Conservation (phyloP, 2,888 invertebrate genomes). For the Gerris lacustris region DNA sequence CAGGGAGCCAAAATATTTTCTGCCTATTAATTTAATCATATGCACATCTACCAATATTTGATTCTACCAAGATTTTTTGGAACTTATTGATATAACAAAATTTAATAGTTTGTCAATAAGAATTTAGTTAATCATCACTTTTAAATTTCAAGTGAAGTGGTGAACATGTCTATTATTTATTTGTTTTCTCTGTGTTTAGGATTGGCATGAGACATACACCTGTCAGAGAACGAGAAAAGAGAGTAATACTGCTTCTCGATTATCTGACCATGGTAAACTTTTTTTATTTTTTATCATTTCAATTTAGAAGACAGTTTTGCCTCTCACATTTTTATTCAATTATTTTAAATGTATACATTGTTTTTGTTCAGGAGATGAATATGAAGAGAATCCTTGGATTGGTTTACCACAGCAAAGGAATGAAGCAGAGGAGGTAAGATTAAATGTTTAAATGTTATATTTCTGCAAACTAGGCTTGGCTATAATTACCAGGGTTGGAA, state of each 20-base stretch:
- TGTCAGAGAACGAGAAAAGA: constrained; percentile 27
- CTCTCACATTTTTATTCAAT: not conserved
- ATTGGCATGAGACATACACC: constrained; percentile 27
- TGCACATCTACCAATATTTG: too few relatives aligned
- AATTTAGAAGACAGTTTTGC: not conserved
- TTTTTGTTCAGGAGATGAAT: constrained; percentile 24
- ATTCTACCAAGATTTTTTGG: too few relatives aligned
- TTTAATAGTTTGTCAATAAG: too few relatives aligned
- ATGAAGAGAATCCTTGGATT: constrained; percentile 26
- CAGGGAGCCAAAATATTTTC: too few relatives aligned
- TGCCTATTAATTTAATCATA: too few relatives aligned
- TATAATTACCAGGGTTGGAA: too few relatives aligned
- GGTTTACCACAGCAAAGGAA: constrained; percentile 22
- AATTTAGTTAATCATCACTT: too few relatives aligned
- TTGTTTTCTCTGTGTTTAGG: too few relatives aligned
- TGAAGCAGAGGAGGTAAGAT: constrained; percentile 28
- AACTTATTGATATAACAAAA: too few relatives aligned
- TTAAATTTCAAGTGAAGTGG: too few relatives aligned
- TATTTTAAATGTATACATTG: not conserved
- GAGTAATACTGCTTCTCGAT: constrained; percentile 27
- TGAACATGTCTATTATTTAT: too few relatives aligned
- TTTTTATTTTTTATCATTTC: constrained; percentile 3
- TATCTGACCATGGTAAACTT: constrained; percentile 25
- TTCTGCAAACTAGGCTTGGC: too few relatives aligned
- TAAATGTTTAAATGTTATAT: not conserved